These are phyloP conservation scores for Oopsacas minuta DNA, from an alignment of 37 sponge, comb jelly and placozoan species.

Conservation along the genomic window DNA sequence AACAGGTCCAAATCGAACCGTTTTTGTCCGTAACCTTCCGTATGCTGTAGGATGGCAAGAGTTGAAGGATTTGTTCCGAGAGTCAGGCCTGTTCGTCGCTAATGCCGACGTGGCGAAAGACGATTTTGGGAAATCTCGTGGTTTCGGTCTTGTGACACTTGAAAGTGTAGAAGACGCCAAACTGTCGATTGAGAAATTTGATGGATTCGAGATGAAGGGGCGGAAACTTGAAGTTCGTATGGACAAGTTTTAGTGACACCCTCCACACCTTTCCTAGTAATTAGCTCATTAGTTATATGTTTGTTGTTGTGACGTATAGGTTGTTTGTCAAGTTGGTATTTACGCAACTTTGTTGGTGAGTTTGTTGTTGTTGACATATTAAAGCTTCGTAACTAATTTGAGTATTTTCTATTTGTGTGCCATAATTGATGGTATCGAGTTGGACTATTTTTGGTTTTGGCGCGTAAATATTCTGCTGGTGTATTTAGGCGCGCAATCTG, in stretches of 20 bases:
- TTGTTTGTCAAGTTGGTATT: not conserved
- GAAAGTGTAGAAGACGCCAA: not conserved
- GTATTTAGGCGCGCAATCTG: no score
- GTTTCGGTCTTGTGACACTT: not conserved
- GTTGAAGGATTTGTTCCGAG: not conserved
- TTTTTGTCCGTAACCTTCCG: slow-evolving; percentile 1
- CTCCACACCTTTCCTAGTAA: not conserved
- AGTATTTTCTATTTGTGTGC: no score
- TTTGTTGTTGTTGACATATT: not conserved
- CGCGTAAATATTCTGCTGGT: no score
- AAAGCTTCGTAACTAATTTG: no score
- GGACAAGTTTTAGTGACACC: not conserved
- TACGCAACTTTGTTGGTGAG: not conserved
- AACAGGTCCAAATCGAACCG: not conserved
- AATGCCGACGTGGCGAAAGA: not conserved
- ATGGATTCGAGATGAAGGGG: slow-evolving; percentile 3
- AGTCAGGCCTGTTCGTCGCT: not conserved
- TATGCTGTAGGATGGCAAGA: not conserved
- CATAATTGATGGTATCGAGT: no score
- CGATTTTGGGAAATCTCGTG: not conserved
- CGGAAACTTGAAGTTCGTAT: not conserved
- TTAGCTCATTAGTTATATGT: not conserved
- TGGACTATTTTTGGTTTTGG: no score
- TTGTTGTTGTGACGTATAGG: not conserved
- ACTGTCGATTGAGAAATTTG: not conserved